Conservation (phyloP, 2,888 invertebrate species). For the Trypoxylon attenuatum region DNA sequence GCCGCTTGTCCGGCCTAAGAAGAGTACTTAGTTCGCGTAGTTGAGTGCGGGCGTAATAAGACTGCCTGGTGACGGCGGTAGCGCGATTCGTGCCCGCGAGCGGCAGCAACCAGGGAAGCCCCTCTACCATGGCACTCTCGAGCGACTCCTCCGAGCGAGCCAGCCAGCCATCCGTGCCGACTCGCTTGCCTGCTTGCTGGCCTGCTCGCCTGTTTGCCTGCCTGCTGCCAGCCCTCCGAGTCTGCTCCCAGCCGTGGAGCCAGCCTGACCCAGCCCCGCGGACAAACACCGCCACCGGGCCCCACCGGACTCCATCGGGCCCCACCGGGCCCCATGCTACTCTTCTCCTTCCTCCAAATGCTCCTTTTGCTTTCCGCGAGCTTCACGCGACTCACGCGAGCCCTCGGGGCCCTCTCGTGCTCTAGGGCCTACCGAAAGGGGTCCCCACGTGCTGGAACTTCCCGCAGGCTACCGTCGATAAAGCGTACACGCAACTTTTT, state of each 20-base stretch:
- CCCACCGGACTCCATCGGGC: conserved; percentile 31
- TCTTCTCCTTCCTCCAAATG: conserved; percentile 16
- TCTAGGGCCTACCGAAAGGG: conserved; percentile 36
- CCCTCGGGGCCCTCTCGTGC: conserved; percentile 19
- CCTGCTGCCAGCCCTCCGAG: conserved; percentile 30
- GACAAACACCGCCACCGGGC: no score
- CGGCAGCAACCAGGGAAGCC: conserved; percentile 51
- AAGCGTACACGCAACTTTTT: background rate
- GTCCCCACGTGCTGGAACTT: conserved; percentile 48
- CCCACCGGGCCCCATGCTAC: background rate
- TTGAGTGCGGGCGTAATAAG: conserved; percentile 69
- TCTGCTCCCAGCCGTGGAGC: conserved; percentile 35
- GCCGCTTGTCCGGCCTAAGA: conserved; percentile 38
- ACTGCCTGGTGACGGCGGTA: conserved; percentile 65
- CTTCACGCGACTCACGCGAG: conserved; percentile 45
- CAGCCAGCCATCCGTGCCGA: conserved; percentile 50
- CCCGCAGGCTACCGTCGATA: conserved; percentile 42
- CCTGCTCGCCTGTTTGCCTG: background rate
- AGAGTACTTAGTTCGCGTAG: conserved; percentile 65
- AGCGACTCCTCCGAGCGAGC: conserved; percentile 45
- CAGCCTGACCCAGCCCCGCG: no score
- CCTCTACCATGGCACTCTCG: conserved; percentile 51
- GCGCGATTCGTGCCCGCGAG: conserved; percentile 60
- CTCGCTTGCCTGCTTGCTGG: conserved; percentile 49
- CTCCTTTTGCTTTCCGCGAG: conserved; percentile 43